Conservation (phyloP, 2,888 invertebrate species). For the Drosophila parthenogenetica region DNA sequence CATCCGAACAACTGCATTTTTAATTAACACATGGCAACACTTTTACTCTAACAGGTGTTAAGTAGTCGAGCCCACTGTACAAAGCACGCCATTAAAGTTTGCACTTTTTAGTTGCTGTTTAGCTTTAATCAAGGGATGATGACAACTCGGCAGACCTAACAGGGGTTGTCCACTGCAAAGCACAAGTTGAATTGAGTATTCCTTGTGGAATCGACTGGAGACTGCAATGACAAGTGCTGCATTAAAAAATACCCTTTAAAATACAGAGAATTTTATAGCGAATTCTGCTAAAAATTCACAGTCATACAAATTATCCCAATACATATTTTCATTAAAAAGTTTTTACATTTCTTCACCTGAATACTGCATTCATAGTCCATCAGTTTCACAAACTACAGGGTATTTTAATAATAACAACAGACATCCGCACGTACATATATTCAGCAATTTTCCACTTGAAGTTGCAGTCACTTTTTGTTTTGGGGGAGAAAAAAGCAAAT, state of each 20-base stretch:
- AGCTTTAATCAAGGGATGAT: conserved; percentile 10
- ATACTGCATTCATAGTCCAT: background rate
- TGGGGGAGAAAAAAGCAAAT: conserved; percentile 36
- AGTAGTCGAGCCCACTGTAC: conserved; percentile 56
- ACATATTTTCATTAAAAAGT: no score
- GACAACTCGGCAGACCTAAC: conserved; percentile 30
- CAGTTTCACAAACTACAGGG: conserved; percentile 28
- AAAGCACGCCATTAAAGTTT: conserved; percentile 59
- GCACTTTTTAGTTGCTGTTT: conserved; percentile 6
- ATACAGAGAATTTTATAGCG: background rate
- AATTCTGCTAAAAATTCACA: no score
- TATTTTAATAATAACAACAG: conserved; percentile 28
- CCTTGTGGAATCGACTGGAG: conserved; percentile 34
- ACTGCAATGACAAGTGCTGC: background rate
- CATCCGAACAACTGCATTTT: conserved; percentile 53
- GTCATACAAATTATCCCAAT: no score
- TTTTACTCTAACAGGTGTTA: conserved; percentile 78
- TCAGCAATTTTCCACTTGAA: conserved; percentile 78
- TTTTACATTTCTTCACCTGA: no score
- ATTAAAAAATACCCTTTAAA: background rate
- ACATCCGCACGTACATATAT: conserved; percentile 57
- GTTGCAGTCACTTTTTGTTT: conserved; percentile 41
- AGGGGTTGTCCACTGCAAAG: conserved; percentile 14
- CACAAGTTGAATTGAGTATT: conserved; percentile 17
- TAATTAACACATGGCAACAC: conserved; percentile 66